Base-by-base conservation (phyloP, 2,797 vertebrate species). In the Acanthurus lineatus region DNA sequence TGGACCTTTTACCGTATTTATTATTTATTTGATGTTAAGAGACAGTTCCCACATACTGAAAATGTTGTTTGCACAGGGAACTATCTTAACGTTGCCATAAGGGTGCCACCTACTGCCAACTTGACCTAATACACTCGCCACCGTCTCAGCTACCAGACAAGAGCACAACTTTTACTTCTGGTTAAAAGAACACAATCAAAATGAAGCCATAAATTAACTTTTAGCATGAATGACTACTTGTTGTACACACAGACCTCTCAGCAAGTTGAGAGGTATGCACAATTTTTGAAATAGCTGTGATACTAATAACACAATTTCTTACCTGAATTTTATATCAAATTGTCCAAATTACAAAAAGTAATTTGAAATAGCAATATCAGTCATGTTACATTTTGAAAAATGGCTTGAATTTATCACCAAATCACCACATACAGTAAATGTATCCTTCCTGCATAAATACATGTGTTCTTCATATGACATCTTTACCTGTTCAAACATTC, bases 121-220 rank as follows among this genome's bases (percentile, higher is more conserved):
- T 80, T 25, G 69, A 73, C 38, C 54, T 12, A 48, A 82, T 52
- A 75, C 76, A 83, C 63, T 60, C 44, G 69, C 66, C 83, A 73
- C 47, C n/a, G 6, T 59, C 47, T 5, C 40, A 77, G 67, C 79
- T 60, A 83, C 66, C 15, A 32, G 12, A 85, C 38, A 69, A 83
- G 62, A 92, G 91, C 91, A 94, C 91, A 90, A 84, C 77, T 85
- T 89, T 82, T 87, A 84, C 63, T 42, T 19, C 45, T 28, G 38
- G 65, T 65, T 40, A 28, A 74, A 57, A 49, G 53, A 78, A 73
- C 40, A 76, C 42, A 22, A 20, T 59, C 57, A 60, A 60, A 56
- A 61, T 53, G 77, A 90, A 91, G 83, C 89, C 89, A 92, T 92
- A 69, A 51, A 75, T 73, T 12, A 61, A 69, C 64, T 77, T 40